Evolutionary conservation across 2,888 invertebrate species (phyloP).

Genomic region (Phalangium opilio): DNA sequence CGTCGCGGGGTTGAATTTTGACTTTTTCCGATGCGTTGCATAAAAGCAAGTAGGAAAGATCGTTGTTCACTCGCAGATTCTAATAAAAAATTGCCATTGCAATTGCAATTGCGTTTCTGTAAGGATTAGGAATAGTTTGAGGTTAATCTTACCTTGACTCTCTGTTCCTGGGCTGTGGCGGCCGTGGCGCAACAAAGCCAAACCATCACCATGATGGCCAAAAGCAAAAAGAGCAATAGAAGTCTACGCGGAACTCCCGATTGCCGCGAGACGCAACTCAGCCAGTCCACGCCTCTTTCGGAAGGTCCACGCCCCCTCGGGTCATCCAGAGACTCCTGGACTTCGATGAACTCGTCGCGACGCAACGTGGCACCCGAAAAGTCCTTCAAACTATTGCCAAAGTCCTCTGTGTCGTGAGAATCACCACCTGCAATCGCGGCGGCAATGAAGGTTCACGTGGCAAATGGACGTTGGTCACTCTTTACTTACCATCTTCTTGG

Average conservation of each 20-base stretch:
- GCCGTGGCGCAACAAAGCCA: slow-evolving; percentile 17
- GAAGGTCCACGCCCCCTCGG: too few species aligned
- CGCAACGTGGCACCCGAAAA: too few species aligned
- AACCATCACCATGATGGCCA: slow-evolving; percentile 15
- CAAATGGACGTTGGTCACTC: too few species aligned
- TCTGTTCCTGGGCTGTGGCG: slow-evolving; percentile 17
- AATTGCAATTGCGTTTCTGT: too few species aligned
- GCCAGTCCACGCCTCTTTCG: slow-evolving; percentile 9
- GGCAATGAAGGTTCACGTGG: too few species aligned
- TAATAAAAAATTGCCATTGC: neutral
- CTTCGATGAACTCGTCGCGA: too few species aligned
- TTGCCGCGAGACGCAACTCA: slow-evolving; percentile 15
- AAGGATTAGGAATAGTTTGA: neutral
- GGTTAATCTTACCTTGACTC: slow-evolving; percentile 6
- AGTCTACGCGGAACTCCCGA: slow-evolving; percentile 17
- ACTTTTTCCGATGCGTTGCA: slow-evolving; percentile 10
- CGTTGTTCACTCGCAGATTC: slow-evolving; percentile 1
- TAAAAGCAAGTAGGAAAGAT: slow-evolving; percentile 6
- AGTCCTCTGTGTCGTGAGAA: too few species aligned
- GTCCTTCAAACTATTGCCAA: too few species aligned
- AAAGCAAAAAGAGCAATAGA: slow-evolving; percentile 14
- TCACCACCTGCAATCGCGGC: too few species aligned
- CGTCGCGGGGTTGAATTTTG: slow-evolving; percentile 4
- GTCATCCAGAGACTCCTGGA: too few species aligned
- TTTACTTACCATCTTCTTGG: too few species aligned